These are phyloP conservation scores for Otus scops DNA, from an alignment of 2,797 vertebrate species.

Conservation along the genomic window DNA sequence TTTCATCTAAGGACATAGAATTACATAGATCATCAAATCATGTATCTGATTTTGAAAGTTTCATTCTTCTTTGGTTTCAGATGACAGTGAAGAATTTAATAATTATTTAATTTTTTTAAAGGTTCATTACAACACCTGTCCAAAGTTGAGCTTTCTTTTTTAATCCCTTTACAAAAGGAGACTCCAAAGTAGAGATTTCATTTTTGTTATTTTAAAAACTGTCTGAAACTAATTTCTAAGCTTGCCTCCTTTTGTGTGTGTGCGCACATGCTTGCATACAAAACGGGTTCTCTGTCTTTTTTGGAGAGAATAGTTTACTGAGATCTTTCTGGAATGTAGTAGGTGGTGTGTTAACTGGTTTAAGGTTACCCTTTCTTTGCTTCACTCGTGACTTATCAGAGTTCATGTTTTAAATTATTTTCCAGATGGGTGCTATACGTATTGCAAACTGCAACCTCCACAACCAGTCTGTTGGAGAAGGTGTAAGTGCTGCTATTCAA, in stretches of 20 bases:
- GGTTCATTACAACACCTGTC: background rate
- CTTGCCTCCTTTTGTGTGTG: fast-evolving
- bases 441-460: conserved; percentile 96
- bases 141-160: background rate
- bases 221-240: background rate
- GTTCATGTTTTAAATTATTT: background rate
- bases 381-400: background rate
- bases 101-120: background rate
- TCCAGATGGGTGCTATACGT: conserved; percentile 87
- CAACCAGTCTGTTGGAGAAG: conserved; percentile 95
- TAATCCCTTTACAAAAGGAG: background rate
- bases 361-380: background rate
- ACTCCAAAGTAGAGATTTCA: background rate
- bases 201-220: background rate
- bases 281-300: background rate
- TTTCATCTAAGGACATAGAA: background rate
- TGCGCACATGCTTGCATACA: background rate
- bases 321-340: background rate
- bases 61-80: background rate
- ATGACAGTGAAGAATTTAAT: background rate
- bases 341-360: background rate
- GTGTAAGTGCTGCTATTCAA: conserved; percentile 92
- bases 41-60: background rate
- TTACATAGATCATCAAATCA: background rate
- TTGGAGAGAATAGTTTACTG: background rate